Base-by-base conservation (phyloP, 1,140 invertebrate species). In the Lepidurus apus region DNA sequence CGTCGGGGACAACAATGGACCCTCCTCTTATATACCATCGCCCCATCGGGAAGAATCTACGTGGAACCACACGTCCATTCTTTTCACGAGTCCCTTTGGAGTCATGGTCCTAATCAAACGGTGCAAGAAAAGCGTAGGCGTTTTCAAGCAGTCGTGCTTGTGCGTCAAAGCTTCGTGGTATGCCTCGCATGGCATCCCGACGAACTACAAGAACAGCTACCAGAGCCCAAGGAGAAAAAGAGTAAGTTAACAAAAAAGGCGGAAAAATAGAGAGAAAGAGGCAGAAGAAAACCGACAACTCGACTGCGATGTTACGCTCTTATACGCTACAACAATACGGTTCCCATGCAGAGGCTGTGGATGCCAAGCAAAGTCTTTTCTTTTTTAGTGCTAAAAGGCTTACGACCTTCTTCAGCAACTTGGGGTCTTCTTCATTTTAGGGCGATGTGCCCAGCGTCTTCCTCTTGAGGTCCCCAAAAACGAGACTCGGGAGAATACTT, bases 21-120 rank as follows among this genome's bases (percentile, higher is more conserved):
- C 53, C 53, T 65, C 53, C 13, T 13, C 6, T n/a, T n/a, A n/a
- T 65, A n/a, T 65, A 7, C 6, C 17, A 17, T 5, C 7, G 21
- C 17, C 53, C 21, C 17, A n/a, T 21, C 17, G 21, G 21, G 21
- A 65, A 65, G 21, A 47, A 47, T 47, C 10, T 65, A 65, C 7
- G 53, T 65, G 53, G 53, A n/a, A 65, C 13, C 53, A 21, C 53
- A 65, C 53, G 13, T 65, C 0, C 53, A 65, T 65, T 65, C 53
- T 65, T 65, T 65, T 65, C 13, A 65, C 53, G 53, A 17, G 17
- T 21, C 53, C 53, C 53, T 65, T 9, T 65, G 53, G 53, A 65
- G 53, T 65, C 53, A 65, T 65, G 53, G 53, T 65, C 53, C 53
- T 65, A 65, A 65, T 65, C 53, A 65, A 65, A 65, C 53, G 17